phyloP scores from a whole-genome alignment of 2,113 vertebrate species.

The Phasianus colchicus region DNA sequence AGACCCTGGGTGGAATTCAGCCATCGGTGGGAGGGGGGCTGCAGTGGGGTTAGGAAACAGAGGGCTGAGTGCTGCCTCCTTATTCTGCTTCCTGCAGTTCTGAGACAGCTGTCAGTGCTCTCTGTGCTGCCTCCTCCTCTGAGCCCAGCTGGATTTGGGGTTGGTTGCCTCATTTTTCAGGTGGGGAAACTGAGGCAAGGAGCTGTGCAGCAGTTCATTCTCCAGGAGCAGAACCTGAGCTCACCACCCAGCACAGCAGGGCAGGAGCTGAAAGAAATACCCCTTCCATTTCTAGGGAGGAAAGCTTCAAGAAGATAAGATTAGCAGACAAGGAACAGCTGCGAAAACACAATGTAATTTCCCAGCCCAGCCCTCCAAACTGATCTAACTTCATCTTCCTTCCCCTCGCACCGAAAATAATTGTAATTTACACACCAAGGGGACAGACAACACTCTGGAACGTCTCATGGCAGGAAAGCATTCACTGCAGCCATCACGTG shows the following conservation, averaged over 20 bases:
- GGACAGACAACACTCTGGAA: not conserved
- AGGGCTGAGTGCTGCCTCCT: not conserved
- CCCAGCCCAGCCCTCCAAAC: not conserved
- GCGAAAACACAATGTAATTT: not conserved
- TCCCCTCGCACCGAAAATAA: not conserved
- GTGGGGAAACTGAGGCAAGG: not conserved
- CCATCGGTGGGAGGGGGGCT: not conserved
- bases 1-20: rapidly evolving
- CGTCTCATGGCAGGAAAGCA: not conserved
- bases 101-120: not conserved
- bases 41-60: not conserved
- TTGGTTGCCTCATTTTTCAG: rapidly evolving
- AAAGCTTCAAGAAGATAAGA: not conserved
- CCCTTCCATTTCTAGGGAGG: rapidly evolving
- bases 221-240: no score
- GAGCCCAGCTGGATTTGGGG: not conserved
- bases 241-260: not conserved
- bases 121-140: rapidly evolving
- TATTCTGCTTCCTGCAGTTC: not conserved
- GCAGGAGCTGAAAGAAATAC: not conserved
- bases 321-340: not conserved
- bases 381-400: not conserved
- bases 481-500: not conserved
- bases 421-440: not conserved
- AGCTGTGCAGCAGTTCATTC: no score